A percentile compares a stretch with the other conserved stretches of the same genome.
These are phyloP conservation scores for Falco berigora DNA, from an alignment of 2,797 vertebrate species.

Conservation along the genomic window DNA sequence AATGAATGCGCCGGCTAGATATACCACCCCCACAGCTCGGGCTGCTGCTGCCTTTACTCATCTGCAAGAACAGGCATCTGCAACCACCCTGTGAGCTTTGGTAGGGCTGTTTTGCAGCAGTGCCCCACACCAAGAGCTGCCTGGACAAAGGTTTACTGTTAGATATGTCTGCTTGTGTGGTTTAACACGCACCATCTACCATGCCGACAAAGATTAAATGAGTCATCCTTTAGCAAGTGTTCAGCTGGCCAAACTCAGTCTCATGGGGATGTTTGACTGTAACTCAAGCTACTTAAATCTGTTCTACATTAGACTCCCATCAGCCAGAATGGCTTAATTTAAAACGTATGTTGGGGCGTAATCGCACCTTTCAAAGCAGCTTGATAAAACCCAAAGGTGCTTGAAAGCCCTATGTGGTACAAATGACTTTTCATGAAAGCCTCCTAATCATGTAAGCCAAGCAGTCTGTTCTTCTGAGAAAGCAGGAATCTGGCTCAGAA, in stretches of 20 bases:
- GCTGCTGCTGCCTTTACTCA: background rate
- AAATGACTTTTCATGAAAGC: background rate
- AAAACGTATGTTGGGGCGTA: background rate
- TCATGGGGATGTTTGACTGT: background rate
- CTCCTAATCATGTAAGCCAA: background rate
- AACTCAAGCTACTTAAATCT: conserved; percentile 16
- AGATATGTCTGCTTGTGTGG: background rate
- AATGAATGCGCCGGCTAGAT: rapidly evolving
- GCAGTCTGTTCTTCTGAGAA: background rate
- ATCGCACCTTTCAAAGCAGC: background rate
- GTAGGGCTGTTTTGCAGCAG: background rate
- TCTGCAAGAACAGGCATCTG: background rate
- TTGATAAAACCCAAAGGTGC: background rate
- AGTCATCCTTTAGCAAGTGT: background rate
- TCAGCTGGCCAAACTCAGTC: background rate
- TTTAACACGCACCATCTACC: conserved; percentile 6
- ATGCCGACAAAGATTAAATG: conserved; percentile 3
- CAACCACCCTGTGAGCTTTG: background rate
- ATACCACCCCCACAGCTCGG: background rate
- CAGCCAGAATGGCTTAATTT: background rate
- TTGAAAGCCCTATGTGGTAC: background rate
- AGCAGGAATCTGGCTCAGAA: background rate
- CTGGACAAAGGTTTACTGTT: conserved; percentile 18
- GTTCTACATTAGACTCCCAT: background rate
- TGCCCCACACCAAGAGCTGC: background rate